Percentiles rank a stretch among this genome's conserved stretches.
phyloP scores from a whole-genome alignment of 1,140 invertebrate genomes.

The Lamellibrachia luymesi region DNA sequence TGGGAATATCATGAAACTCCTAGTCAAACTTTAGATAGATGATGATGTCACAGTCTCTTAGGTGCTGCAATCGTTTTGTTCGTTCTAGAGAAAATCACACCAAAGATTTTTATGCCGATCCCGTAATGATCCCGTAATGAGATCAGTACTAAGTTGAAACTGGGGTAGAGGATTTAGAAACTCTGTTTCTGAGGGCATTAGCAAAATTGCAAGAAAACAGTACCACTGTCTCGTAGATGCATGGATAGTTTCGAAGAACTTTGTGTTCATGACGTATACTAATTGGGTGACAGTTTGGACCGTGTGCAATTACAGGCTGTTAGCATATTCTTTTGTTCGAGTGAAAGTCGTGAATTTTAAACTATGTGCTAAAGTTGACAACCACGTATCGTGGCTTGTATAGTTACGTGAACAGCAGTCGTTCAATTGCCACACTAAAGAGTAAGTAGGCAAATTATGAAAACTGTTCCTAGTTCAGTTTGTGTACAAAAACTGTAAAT shows the following conservation, averaged over 20 bases:
- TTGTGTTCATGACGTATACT: background rate
- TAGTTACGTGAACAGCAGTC: background rate
- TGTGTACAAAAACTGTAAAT: background rate
- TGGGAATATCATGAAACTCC: background rate
- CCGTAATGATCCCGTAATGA: background rate
- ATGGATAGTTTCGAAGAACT: background rate
- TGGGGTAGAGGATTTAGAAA: no score
- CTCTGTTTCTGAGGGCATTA: background rate
- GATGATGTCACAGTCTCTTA: background rate
- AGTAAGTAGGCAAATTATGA: background rate
- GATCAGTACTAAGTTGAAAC: background rate
- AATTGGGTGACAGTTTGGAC: background rate
- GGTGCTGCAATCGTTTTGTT: background rate
- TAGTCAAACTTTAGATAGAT: background rate
- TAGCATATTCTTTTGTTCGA: background rate
- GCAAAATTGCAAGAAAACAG: background rate
- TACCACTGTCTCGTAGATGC: background rate
- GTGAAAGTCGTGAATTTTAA: background rate
- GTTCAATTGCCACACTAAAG: background rate
- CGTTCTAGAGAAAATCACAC: background rate
- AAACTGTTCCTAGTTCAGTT: background rate
- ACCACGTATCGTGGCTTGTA: background rate
- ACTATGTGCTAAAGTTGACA: background rate
- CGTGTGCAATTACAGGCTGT: background rate
- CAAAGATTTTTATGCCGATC: background rate